Conservation (phyloP, 2,113 vertebrate species). For the Python bivittatus region DNA sequence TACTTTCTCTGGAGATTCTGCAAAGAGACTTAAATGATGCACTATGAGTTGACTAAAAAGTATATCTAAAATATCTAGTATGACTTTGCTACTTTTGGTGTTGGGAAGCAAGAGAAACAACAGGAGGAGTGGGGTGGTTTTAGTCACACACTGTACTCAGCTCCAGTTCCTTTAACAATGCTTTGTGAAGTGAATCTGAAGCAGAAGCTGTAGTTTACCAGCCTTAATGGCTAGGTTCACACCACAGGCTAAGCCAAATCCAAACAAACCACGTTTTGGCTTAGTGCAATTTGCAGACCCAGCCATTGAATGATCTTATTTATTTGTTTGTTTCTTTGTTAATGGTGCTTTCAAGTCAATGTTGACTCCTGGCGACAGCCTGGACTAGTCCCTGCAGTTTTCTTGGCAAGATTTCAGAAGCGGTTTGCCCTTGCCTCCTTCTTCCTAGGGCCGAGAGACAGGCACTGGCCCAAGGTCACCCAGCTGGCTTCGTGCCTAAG, state of each 20-base stretch:
- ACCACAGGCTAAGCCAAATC: background rate
- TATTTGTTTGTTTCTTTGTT: background rate
- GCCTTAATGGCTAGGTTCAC: background rate
- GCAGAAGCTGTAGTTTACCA: background rate
- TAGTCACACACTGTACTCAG: background rate
- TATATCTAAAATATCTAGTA: background rate
- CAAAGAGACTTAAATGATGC: background rate
- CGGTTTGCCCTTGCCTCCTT: background rate
- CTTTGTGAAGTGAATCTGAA: background rate
- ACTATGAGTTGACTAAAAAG: background rate
- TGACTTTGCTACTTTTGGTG: background rate
- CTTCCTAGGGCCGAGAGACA: background rate
- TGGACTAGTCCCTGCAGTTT: background rate
- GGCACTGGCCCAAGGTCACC: background rate
- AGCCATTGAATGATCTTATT: background rate
- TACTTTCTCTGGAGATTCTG: background rate
- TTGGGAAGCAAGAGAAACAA: background rate
- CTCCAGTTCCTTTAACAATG: background rate
- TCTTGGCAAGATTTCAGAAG: background rate
- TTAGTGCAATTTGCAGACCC: background rate
- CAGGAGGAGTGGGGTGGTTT: background rate
- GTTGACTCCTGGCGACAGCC: background rate
- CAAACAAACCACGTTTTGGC: background rate
- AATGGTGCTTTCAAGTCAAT: background rate
- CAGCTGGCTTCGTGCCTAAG: background rate